phyloP scores from a whole-genome alignment of 2,113 vertebrate genomes.

The Pedetes capensis region DNA sequence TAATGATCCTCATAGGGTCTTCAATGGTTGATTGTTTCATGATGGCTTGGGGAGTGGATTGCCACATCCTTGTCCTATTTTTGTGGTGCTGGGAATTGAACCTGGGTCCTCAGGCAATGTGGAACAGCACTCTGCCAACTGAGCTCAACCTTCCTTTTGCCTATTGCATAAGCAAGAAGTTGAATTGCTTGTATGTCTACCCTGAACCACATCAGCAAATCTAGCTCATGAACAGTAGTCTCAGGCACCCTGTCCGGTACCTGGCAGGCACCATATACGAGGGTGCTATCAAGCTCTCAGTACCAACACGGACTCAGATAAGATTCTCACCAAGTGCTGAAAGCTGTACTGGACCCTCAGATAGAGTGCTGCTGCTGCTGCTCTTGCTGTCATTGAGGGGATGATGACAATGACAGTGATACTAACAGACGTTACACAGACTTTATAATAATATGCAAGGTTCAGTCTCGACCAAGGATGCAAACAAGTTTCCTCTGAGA shows the following conservation, averaged over 20 bases:
- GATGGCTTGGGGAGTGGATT: no score
- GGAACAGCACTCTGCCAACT: no score
- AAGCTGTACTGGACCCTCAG: neutral
- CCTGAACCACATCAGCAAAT: neutral
- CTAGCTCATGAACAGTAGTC: neutral
- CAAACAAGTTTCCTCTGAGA: constrained; percentile 41
- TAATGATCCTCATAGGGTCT: no score
- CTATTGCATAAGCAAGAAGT: no score
- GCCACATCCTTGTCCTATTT: no score
- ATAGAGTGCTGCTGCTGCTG: neutral
- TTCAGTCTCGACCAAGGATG: neutral
- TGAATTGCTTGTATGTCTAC: neutral
- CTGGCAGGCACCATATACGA: no score
- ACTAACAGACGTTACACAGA: neutral
- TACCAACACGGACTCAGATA: neutral
- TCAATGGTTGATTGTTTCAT: no score
- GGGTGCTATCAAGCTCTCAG: neutral
- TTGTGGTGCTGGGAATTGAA: no score
- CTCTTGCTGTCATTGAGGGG: neutral
- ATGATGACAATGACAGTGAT: neutral
- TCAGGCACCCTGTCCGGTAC: neutral
- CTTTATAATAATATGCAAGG: neutral
- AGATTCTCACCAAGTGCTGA: neutral
- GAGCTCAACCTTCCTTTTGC: no score
- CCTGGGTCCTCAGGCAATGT: no score